A percentile compares a stretch with the other conserved stretches of the same genome.
phyloP scores from a whole-genome alignment of 2,113 vertebrate species.

The Neolamprologus tretocephalus region DNA sequence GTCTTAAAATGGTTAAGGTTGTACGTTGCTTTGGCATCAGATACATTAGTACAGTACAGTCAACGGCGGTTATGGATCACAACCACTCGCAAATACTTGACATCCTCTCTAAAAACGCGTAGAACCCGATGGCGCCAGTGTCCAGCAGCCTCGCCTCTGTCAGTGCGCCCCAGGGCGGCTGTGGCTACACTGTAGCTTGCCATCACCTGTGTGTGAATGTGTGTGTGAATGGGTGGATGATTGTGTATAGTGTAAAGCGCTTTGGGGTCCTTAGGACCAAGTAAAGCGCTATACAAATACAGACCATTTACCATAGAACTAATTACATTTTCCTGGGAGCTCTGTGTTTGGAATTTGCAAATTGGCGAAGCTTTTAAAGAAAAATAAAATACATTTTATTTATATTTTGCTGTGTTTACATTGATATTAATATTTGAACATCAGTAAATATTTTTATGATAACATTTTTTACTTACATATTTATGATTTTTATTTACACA shows the following conservation, averaged over 20 bases:
- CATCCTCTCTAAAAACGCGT: neutral
- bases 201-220: no score
- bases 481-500: neutral
- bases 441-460: neutral
- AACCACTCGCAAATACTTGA: neutral
- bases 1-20: neutral
- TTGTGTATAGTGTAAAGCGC: no score
- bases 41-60: neutral
- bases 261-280: no score
- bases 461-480: rapidly evolving
- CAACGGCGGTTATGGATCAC: rapidly evolving
- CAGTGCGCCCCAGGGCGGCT: no score
- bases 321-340: neutral
- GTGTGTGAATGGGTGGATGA: no score
- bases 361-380: neutral
- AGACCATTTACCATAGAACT: neutral
- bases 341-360: neutral
- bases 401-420: neutral
- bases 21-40: neutral
- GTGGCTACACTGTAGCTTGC: no score
- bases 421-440: neutral
- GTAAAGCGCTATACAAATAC: no score
- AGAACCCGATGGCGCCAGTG: neutral
- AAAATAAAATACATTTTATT: neutral
- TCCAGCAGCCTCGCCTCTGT: no score